These are phyloP conservation scores for Lerema accius DNA, from an alignment of 1,140 invertebrate genomes.

Conservation along the genomic window DNA sequence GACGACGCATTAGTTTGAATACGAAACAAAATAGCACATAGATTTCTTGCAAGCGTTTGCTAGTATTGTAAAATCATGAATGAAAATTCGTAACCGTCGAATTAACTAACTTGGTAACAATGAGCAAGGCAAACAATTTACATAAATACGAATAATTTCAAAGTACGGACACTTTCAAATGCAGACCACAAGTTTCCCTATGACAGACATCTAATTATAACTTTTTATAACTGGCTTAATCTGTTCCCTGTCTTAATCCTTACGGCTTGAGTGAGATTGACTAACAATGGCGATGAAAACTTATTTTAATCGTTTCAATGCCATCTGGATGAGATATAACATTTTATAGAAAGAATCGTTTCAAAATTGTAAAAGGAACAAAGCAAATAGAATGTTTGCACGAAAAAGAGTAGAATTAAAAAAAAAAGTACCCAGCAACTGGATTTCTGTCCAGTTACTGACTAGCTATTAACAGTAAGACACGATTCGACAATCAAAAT, in stretches of 20 bases:
- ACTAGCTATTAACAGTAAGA: constrained; percentile 7
- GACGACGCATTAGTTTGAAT: constrained; percentile 10
- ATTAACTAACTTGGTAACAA: constrained; percentile 28
- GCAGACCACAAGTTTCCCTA: constrained; percentile 32
- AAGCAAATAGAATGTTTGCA: too few relatives aligned
- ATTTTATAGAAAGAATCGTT: neutral
- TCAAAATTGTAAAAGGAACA: constrained; percentile 6
- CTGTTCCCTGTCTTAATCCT: constrained; percentile 35
- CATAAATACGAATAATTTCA: constrained; percentile 35
- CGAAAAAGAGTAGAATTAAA: too few relatives aligned
- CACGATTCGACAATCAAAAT: constrained; percentile 18
- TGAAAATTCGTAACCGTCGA: constrained; percentile 27
- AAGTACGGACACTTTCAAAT: constrained; percentile 32
- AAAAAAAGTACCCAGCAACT: too few relatives aligned
- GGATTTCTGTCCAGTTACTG: too few relatives aligned
- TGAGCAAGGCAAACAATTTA: constrained; percentile 33
- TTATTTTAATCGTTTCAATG: constrained; percentile 29
- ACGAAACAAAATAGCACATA: constrained; percentile 7
- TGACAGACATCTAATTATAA: constrained; percentile 36
- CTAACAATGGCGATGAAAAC: constrained; percentile 33
- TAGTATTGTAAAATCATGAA: constrained; percentile 22
- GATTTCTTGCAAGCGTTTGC: constrained; percentile 9
- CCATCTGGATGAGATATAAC: neutral
- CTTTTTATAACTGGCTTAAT: constrained; percentile 34
- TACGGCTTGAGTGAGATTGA: constrained; percentile 32